Evolutionary conservation across 2,113 vertebrate genomes (phyloP).

Genomic region (Marcusenius ussheri): DNA sequence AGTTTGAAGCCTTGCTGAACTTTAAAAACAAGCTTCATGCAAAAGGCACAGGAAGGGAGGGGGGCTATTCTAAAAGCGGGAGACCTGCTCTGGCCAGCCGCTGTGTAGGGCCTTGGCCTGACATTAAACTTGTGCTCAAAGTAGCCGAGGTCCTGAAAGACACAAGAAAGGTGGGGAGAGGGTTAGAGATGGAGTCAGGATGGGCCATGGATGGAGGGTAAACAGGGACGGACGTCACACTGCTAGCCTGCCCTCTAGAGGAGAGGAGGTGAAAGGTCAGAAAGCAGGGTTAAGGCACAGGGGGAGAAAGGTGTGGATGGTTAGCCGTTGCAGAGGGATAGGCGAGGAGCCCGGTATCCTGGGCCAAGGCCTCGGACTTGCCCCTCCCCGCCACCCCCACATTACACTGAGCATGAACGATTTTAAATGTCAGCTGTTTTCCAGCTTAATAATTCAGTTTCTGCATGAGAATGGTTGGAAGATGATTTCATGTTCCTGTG

Average conservation of each 20-base stretch:
- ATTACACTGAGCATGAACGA: not conserved
- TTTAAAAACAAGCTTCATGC: constrained; percentile 11
- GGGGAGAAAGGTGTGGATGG: not conserved
- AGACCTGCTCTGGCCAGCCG: constrained; percentile 75
- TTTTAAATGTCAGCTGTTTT: not conserved
- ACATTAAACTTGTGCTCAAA: constrained; percentile 81
- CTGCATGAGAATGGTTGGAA: not conserved
- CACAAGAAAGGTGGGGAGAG: constrained; percentile 43
- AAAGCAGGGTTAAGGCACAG: not conserved
- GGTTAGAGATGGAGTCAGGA: not conserved
- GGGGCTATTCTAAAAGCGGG: constrained; percentile 23
- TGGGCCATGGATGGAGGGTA: not conserved
- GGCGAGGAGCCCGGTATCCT: not conserved
- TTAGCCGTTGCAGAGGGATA: not conserved
- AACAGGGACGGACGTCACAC: not conserved
- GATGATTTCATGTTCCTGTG: not conserved
- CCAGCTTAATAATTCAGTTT: not conserved
- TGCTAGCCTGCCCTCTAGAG: not conserved
- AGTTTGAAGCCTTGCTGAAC: not conserved
- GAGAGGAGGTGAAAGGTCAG: constrained; percentile 6
- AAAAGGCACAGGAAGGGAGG: not conserved
- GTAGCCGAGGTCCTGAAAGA: constrained; percentile 71
- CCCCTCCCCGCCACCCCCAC: not conserved
- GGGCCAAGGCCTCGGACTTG: not conserved
- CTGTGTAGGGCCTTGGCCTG: constrained; percentile 76